Evolutionary conservation across 1,140 invertebrate genomes (phyloP), one percentile per base, ranked within the genome.

Genomic region (Drosophila pandora): DNA sequence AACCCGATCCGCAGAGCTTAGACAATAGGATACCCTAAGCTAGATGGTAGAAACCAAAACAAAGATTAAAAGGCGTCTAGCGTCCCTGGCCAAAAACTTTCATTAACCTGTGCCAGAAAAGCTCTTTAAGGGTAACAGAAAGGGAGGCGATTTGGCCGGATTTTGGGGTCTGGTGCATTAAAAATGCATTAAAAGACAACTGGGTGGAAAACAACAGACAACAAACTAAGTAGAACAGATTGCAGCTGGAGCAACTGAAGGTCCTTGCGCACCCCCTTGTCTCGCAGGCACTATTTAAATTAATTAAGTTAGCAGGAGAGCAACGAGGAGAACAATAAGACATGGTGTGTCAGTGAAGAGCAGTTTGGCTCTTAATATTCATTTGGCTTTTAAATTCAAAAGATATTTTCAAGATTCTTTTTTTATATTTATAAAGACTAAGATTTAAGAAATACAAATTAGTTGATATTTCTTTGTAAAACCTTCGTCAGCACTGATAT

Each of bases 141-240:
- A 53, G 50, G 34, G 48, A 45, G 2, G 13, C 17, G 50, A 48
- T 39, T 69, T 47, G 50, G 63, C 17, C 9, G 63, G 30, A 68
- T 68, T 69, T 56, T 12, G 32, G 65, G 52, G 50, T 25, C 32
- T 39, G 50, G 32, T 56, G 64, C 74, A 78, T 87, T 82, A 75
- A 82, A 85, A 76, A 49, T 79, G 75, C 75, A 83, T 83, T 79
- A 83, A 39, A 50, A n/a, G n/a, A 53, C 49, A 37, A 8, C 23
- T n/a, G 50, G 6, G 63, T 21, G 65, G 21, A 49, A 49, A 69
- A 69, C 63, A 68, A 69, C 65, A 68, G 65, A 57, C 53, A 56
- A 54, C 47, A 56, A 74, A 74, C 70, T 74, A 74, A 74, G 70
- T 74, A 71, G 32, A 74, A 74, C 70, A 74, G 71, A 74, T 74